Base-by-base conservation (phyloP, 1,140 invertebrate genomes). In the Drosophila nebulosa region DNA sequence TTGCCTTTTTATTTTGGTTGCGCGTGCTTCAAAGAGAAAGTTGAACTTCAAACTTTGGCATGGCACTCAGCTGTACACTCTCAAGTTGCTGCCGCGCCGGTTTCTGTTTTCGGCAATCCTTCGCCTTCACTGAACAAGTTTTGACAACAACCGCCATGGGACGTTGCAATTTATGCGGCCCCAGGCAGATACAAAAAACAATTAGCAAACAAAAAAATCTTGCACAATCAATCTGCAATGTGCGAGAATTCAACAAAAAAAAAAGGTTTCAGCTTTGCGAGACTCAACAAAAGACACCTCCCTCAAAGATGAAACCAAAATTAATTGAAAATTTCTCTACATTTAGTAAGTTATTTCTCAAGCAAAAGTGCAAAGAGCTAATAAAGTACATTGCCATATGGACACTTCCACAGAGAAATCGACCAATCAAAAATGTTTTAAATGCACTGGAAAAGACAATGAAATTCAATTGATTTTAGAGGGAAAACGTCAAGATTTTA, bases 11-110 rank as follows among this genome's bases (percentile, higher is more conserved):
- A n/a, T 46, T 21, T 46, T 46, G 39, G 16, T 46, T n/a, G n/a
- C 21, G 24, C 46, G 62, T 55, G 56, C 61, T 66, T 63, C 36
- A 52, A 39, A 51, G 39, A 39, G 63, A 55, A 61, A 71, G 62
- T 73, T 74, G 27, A n/a, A 74, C 36, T 27, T n/a, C 10, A 74
- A 74, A 74, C 27, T 74, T 74, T 66, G 39, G 39, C 39, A 21
- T 60, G 70, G 71, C 70, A 73, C 71, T 66, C 70, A 74, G 71
- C 70, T 74, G 62, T n/a, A n/a, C 71, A 60, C 55, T 56, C 36
- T 66, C 18, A 21, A 74, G 55, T 58, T 46, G 36, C 27, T 36
- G 21, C n/a, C 10, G 35, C 56, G 56, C 18, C n/a, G n/a, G n/a
- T n/a, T 58, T 63, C 39, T 27, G 10, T 35, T 51, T 57, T 51